Evolutionary conservation across 1,140 invertebrate genomes (phyloP).

Genomic region (Aleiodes sp.): DNA sequence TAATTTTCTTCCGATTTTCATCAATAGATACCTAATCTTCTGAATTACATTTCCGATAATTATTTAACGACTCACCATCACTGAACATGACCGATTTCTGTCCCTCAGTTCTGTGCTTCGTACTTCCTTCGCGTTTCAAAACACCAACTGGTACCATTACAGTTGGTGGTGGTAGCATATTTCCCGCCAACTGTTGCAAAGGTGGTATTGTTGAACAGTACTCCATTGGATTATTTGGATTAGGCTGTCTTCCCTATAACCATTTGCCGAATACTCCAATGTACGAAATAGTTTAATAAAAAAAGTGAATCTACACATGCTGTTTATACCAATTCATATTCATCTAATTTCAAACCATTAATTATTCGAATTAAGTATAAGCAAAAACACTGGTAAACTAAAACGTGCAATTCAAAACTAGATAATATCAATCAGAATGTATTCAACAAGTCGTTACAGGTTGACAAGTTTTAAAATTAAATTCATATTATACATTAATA

Average conservation of each 20-base stretch:
- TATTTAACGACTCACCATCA: conserved; percentile 70
- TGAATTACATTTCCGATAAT: too few relatives aligned
- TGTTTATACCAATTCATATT: too few relatives aligned
- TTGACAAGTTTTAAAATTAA: conserved; percentile 30
- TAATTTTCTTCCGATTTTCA: too few relatives aligned
- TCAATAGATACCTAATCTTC: too few relatives aligned
- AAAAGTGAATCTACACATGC: background rate
- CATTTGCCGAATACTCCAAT: conserved; percentile 69
- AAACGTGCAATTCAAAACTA: conserved; percentile 7
- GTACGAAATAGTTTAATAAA: background rate
- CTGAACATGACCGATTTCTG: conserved; percentile 89
- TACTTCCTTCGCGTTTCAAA: conserved; percentile 76
- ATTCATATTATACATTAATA: background rate
- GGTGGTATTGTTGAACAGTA: conserved; percentile 90
- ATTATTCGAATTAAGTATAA: conserved; percentile 24
- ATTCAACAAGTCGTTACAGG: conserved; percentile 66
- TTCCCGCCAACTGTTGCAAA: conserved; percentile 74
- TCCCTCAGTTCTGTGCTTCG: conserved; percentile 68
- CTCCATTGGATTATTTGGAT: conserved; percentile 91
- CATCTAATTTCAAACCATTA: background rate
- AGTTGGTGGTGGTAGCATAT: conserved; percentile 71
- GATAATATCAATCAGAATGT: conserved; percentile 48
- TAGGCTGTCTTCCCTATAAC: conserved; percentile 71
- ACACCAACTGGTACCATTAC: conserved; percentile 89
- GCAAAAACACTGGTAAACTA: conserved; percentile 17